A percentile compares a stretch with the other conserved stretches of the same genome.
phyloP scores from a whole-genome alignment of 2,888 invertebrate species.

The Drepanosiphum platanoidis region DNA sequence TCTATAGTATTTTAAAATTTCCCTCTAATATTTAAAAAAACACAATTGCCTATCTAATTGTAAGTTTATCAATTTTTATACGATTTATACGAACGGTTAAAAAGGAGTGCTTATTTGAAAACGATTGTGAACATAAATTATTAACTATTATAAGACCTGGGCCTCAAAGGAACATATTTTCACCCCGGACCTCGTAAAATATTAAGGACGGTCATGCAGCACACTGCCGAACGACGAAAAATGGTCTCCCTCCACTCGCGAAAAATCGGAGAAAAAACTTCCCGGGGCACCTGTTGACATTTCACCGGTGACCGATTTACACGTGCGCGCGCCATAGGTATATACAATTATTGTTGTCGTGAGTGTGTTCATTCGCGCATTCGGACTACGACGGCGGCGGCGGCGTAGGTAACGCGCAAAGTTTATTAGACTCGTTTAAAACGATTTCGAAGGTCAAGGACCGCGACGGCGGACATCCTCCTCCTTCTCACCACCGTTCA shows the following conservation, averaged over 20 bases:
- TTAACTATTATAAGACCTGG: too few relatives aligned
- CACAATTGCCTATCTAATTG: too few relatives aligned
- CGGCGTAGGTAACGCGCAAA: constrained; percentile 24
- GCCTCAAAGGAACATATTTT: too few relatives aligned
- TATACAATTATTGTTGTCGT: neutral
- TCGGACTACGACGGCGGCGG: neutral
- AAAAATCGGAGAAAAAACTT: neutral
- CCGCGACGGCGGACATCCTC: constrained; percentile 45
- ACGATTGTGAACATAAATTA: too few relatives aligned
- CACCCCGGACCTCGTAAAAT: neutral
- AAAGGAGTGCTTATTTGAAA: too few relatives aligned
- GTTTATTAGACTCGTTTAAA: constrained; percentile 52
- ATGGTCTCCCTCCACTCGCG: neutral
- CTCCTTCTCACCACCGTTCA: constrained; percentile 9
- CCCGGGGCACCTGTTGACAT: constrained; percentile 37
- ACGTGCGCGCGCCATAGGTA: neutral
- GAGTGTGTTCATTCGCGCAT: neutral
- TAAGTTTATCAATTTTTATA: too few relatives aligned
- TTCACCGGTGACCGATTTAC: constrained; percentile 1
- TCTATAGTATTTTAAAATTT: too few relatives aligned
- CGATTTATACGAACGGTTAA: too few relatives aligned
- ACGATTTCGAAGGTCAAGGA: constrained; percentile 60
- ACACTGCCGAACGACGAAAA: neutral
- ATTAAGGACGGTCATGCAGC: neutral
- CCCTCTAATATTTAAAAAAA: too few relatives aligned